Conservation (phyloP, 2,797 vertebrate genomes). For the Sebastes matsubarae region DNA sequence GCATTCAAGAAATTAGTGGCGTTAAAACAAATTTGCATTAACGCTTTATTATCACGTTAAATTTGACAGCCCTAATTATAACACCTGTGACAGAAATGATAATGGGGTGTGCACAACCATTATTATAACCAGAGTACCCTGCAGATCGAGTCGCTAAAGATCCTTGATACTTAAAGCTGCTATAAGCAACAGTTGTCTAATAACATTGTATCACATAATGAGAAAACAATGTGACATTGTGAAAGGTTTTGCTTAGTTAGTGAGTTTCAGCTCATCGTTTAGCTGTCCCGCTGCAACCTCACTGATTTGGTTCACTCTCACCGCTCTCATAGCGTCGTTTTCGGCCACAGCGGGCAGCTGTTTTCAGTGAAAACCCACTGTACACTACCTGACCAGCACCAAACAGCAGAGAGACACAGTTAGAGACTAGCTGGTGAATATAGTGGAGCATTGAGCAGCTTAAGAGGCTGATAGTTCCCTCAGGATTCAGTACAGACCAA, state of each 20-base stretch:
- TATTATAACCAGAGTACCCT: not conserved
- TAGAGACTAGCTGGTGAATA: not conserved
- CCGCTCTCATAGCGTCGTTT: not conserved
- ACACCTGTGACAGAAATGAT: not conserved
- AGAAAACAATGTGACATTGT: not conserved
- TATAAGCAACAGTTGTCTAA: not conserved
- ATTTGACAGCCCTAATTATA: no score
- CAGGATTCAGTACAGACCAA: not conserved
- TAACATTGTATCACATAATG: not conserved
- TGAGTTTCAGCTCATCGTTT: not conserved
- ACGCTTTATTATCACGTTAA: no score
- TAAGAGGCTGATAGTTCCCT: not conserved
- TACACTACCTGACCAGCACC: not conserved
- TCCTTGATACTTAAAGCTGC: not conserved
- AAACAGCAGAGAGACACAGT: not conserved
- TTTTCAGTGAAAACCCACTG: not conserved
- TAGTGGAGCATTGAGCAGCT: not conserved
- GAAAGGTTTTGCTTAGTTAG: not conserved
- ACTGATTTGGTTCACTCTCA: not conserved
- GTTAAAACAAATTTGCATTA: no score
- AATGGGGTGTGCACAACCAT: not conserved
- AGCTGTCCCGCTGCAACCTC: not conserved
- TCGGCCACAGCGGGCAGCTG: not conserved
- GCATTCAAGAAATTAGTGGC: no score
- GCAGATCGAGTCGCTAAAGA: not conserved